phyloP scores from a whole-genome alignment of 2,113 vertebrate genomes.

The Typhlomys cinereus region DNA sequence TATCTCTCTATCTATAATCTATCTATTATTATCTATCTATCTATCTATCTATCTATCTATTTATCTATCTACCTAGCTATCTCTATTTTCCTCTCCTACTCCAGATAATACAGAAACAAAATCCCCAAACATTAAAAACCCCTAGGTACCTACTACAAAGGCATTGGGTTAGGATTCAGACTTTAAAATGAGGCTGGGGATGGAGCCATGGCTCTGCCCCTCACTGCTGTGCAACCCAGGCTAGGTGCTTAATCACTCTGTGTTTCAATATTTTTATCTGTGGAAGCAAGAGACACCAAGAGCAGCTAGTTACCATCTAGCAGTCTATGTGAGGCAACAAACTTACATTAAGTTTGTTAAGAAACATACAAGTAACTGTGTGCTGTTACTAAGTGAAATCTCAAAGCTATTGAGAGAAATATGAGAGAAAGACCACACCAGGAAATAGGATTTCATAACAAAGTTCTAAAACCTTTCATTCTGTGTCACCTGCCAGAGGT shows the following conservation, averaged over 20 bases:
- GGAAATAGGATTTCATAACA: constrained; percentile 29
- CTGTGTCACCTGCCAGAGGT: neutral
- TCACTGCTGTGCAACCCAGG: neutral
- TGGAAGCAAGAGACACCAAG: neutral
- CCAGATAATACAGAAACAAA: no score
- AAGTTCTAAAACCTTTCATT: neutral
- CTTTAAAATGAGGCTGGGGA: neutral
- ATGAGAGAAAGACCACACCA: neutral
- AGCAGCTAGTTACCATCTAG: neutral
- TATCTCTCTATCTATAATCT: no score
- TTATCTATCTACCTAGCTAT: no score
- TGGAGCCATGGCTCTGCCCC: neutral
- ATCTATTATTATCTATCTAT: no score
- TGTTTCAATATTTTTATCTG: neutral
- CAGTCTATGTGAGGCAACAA: neutral
- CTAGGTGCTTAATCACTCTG: neutral
- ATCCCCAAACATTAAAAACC: no score
- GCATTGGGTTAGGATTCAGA: neutral
- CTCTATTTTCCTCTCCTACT: no score
- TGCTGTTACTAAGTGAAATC: constrained; percentile 19
- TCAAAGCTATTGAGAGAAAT: constrained; percentile 19
- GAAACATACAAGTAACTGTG: neutral
- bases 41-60: no score
- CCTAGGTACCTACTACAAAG: neutral
- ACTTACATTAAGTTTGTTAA: neutral